A percentile compares a stretch with the other conserved stretches of the same genome.
These are phyloP conservation scores for Crypturellus tataupa DNA, from an alignment of 2,797 vertebrate genomes.

Conservation along the genomic window DNA sequence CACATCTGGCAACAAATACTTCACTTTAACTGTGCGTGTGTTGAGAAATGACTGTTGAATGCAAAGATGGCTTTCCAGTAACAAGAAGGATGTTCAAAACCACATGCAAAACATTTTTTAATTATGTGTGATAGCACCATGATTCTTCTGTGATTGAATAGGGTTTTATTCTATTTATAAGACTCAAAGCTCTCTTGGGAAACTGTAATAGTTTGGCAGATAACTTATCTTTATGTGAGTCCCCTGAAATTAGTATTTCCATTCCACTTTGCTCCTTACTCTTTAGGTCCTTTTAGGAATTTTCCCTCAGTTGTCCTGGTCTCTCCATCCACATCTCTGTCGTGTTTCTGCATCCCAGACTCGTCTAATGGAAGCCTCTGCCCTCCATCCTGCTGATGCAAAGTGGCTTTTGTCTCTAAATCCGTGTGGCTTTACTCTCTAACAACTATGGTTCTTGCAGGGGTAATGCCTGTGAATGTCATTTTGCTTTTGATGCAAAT, in stretches of 20 bases:
- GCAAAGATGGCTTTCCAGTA: not conserved
- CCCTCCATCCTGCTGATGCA: not conserved
- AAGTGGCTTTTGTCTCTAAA: not conserved
- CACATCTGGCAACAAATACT: not conserved
- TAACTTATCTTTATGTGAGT: not conserved
- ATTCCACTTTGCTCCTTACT: not conserved
- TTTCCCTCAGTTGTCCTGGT: too few species aligned
- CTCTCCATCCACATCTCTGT: not conserved
- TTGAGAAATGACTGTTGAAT: not conserved
- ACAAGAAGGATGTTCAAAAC: not conserved
- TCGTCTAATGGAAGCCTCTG: not conserved
- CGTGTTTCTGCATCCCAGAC: too few species aligned
- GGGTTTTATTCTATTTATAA: not conserved
- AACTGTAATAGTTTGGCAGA: not conserved
- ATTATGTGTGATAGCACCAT: not conserved
- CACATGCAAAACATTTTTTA: not conserved
- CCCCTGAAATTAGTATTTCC: not conserved
- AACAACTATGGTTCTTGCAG: not conserved
- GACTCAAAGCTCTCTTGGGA: not conserved
- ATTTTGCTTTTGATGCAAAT: too few species aligned
- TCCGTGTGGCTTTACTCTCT: not conserved
- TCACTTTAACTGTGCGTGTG: not conserved
- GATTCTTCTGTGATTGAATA: not conserved
- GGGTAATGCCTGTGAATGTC: not conserved
- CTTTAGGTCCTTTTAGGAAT: too few species aligned